Conservation (phyloP, 1,140 invertebrate genomes). For the Paramacrobiotus metropolitanus region DNA sequence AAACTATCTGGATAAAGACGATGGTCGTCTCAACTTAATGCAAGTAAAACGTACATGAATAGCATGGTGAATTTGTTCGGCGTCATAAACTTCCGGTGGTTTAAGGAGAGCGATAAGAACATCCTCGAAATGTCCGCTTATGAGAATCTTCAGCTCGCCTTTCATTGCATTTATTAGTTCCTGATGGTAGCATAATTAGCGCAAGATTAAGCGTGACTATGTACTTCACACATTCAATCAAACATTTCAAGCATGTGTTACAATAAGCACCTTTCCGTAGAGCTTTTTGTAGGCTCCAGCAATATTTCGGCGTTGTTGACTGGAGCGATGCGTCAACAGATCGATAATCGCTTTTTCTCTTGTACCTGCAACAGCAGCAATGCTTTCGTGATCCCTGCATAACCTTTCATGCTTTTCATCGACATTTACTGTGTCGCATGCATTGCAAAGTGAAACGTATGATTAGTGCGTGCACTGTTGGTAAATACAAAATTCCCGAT, state of each 20-base stretch:
- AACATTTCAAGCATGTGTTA: no score
- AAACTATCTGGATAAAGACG: constrained; percentile 21
- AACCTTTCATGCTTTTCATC: no score
- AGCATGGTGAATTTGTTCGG: constrained; percentile 21
- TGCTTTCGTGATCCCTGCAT: no score
- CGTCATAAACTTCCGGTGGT: constrained; percentile 22
- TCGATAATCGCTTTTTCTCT: constrained; percentile 78
- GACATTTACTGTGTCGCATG: no score
- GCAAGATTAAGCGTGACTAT: no score
- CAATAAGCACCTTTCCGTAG: constrained; percentile 62
- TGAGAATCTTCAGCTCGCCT: constrained; percentile 20
- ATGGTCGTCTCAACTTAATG: constrained; percentile 19
- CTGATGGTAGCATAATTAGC: no score
- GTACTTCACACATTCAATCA: no score
- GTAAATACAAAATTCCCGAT: no score
- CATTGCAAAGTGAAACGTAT: no score
- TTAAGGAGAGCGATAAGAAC: constrained; percentile 24
- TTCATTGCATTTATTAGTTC: constrained; percentile 13
- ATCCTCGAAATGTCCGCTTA: constrained; percentile 25
- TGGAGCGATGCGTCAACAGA: constrained; percentile 57
- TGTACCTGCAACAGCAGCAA: constrained; percentile 37
- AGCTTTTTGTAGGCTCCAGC: constrained; percentile 69
- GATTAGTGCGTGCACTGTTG: no score
- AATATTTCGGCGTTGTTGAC: constrained; percentile 69
- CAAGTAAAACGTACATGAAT: constrained; percentile 18